Evolutionary conservation across 2,888 invertebrate genomes (phyloP).

Genomic region (Eupelmus urozonus): DNA sequence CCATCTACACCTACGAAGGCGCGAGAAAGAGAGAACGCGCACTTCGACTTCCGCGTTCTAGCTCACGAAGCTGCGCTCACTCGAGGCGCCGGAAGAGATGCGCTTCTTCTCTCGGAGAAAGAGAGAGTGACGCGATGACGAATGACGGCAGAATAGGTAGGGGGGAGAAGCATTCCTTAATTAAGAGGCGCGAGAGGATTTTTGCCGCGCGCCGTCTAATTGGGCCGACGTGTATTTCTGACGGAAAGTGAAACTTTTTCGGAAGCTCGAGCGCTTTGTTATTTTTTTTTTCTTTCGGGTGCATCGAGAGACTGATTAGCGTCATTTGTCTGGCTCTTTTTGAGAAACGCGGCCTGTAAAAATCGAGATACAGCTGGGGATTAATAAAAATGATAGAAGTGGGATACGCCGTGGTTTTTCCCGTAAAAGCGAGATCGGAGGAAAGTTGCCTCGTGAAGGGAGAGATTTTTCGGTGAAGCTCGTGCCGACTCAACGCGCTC

Average conservation of each 20-base stretch:
- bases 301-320: too few relatives aligned
- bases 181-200: not conserved
- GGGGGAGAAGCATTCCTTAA: not conserved
- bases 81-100: slow-evolving; percentile 24
- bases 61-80: not conserved
- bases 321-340: too few relatives aligned
- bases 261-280: not conserved
- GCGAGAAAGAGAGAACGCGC: slow-evolving; percentile 13
- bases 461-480: too few relatives aligned
- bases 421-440: too few relatives aligned
- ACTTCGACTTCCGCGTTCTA: slow-evolving; percentile 60
- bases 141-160: not conserved
- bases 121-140: slow-evolving; percentile 52
- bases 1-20: not conserved
- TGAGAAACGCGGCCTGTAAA: too few relatives aligned
- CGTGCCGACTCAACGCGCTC: too few relatives aligned
- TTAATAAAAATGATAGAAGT: too few relatives aligned
- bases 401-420: too few relatives aligned
- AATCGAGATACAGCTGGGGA: too few relatives aligned
- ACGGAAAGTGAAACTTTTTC: not conserved
- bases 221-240: not conserved
- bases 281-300: not conserved
- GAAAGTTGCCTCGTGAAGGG: too few relatives aligned
- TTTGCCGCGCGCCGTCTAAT: not conserved
- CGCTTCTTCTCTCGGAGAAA: slow-evolving; percentile 36